Conservation (phyloP, 2,113 vertebrate species). For the Calidris pugnax region DNA sequence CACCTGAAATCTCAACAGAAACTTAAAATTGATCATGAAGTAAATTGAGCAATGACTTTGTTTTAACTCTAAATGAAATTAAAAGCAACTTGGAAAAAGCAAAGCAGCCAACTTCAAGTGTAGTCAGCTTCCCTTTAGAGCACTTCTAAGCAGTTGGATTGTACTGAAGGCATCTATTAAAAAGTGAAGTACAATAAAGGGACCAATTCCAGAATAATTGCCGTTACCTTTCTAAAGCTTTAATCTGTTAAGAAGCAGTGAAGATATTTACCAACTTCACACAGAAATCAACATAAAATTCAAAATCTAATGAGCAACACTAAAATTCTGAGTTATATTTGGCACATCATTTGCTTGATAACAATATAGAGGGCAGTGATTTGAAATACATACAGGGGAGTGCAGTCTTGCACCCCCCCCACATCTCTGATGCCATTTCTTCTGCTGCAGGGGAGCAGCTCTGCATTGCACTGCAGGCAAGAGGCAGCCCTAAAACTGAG, state of each 20-base stretch:
- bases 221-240: background rate
- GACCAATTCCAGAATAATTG: slow-evolving; percentile 23
- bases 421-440: background rate
- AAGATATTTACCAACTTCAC: background rate
- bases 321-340: background rate
- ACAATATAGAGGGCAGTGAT: background rate
- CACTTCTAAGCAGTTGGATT: background rate
- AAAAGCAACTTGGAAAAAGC: background rate
- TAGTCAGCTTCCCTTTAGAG: slow-evolving; percentile 25
- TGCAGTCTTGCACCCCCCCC: background rate
- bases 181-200: background rate
- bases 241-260: background rate
- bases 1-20: slow-evolving; percentile 25
- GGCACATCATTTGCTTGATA: background rate
- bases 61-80: slow-evolving; percentile 25
- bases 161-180: slow-evolving; percentile 5
- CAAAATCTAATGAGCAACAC: background rate
- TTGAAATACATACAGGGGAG: background rate
- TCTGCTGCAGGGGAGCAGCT: background rate
- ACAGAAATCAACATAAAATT: background rate
- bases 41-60: slow-evolving; percentile 25
- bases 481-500: background rate
- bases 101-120: background rate
- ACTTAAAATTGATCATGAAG: background rate
- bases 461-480: background rate